Evolutionary conservation across 2,888 invertebrate species (phyloP).

Genomic region (Cryptus viduatorius): DNA sequence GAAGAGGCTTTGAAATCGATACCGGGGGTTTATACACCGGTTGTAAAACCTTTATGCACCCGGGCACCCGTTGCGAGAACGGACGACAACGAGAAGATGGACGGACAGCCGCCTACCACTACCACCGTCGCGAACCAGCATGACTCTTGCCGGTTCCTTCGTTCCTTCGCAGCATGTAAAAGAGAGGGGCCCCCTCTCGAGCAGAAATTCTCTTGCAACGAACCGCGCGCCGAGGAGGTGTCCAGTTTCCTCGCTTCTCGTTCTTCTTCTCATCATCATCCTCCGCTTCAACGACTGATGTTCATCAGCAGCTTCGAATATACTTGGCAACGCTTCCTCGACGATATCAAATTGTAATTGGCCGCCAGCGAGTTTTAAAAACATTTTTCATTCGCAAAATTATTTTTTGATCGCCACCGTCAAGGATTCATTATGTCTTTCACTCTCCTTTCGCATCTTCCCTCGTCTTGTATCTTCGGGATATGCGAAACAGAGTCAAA

Average conservation of each 20-base stretch:
- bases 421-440: not conserved
- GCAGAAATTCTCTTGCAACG: constrained; percentile 30
- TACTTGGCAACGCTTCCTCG: not conserved
- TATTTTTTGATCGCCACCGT: constrained; percentile 5
- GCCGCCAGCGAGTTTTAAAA: not conserved
- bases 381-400: constrained; percentile 32
- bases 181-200: not conserved
- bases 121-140: not conserved
- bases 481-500: constrained; percentile 1
- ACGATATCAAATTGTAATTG: constrained; percentile 32
- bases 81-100: constrained; percentile 12
- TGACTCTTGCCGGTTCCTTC: constrained; percentile 18
- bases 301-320: not conserved
- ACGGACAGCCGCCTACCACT: constrained; percentile 25
- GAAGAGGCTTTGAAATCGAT: constrained; percentile 69
- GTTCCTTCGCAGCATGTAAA: constrained; percentile 27
- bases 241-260: constrained; percentile 23
- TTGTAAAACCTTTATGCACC: constrained; percentile 59
- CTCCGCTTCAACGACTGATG: not conserved
- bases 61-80: constrained; percentile 64
- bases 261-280: not conserved
- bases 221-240: constrained; percentile 21
- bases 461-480: constrained; percentile 9
- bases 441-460: not conserved
- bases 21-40: constrained; percentile 51